Base-by-base conservation (phyloP, 1,140 invertebrate species). In the Orius insidiosus region DNA sequence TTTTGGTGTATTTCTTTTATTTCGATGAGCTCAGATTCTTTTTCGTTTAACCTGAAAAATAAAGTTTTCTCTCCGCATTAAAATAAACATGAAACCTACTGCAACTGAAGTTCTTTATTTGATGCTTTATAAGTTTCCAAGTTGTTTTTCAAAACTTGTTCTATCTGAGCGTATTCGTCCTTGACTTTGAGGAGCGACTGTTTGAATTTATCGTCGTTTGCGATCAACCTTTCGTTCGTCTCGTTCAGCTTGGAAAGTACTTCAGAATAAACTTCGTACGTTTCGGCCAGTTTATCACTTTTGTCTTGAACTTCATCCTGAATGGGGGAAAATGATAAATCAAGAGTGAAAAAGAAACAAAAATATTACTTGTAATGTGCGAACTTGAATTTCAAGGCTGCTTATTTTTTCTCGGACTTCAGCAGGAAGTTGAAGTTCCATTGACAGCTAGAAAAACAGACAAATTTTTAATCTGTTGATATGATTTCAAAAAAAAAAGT, bases 341-440 rank as follows among this genome's bases (percentile, higher is more conserved):
- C 10, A 38, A 39, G 24, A 37, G 4, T 19, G 19, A 44, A 10
- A 31, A 44, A 31, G 15, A n/a, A 31, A 30, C 8, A 31, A 7
- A 6, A 44, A 24, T 10, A 16, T 40, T 39, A 53, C 52, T 43
- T 78, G 74, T 45, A 81, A 64, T 62, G 80, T 77, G 31, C 80
- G 56, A 40, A 80, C 67, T 50, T 64, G 69, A 7, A 68, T 70
- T 58, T 83, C 76, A 51, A 80, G 59, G 58, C 74, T 70, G 50
- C 67, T 60, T 46, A 76, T 68, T 59, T 69, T 73, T 18, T 54
- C 44, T 38, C 52, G 43, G 4, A 54, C 40, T 31, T 51, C 37
- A 6, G 38, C 40, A 35, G 52, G 50, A 2, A 53, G 7, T 35
- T 49, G 44, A 15, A 45, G 52, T 15, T 48, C 47, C 11, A 44